These are phyloP conservation scores for Echiichthys vipera DNA, from an alignment of 2,797 vertebrate genomes.

Conservation along the genomic window DNA sequence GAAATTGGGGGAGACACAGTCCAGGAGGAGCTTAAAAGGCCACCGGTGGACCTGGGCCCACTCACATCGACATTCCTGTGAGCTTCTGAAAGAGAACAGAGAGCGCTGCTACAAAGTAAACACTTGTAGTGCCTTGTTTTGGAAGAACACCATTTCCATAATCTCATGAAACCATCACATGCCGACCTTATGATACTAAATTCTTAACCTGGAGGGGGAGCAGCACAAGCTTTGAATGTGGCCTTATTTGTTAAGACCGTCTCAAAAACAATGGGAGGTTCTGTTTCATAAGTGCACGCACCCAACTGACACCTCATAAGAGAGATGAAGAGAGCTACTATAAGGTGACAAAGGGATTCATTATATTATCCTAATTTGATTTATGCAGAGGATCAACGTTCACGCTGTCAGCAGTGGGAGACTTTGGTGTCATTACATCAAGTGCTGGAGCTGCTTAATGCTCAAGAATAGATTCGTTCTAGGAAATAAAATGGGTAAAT, in stretches of 20 bases:
- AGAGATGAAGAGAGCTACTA: conserved; percentile 57
- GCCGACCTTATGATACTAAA: conserved; percentile 85
- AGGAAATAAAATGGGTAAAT: conserved; percentile 33
- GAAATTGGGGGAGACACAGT: conserved; percentile 29
- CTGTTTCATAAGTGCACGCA: conserved; percentile 73
- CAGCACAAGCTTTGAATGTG: conserved; percentile 77
- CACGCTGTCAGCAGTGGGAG: conserved; percentile 12
- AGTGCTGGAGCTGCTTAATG: conserved; percentile 1
- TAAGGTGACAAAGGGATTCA: conserved; percentile 60
- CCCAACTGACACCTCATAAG: conserved; percentile 71
- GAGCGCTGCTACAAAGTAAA: conserved; percentile 63
- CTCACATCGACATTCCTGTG: conserved; percentile 67
- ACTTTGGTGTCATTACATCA: conserved; percentile 18
- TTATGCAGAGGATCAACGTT: conserved; percentile 30
- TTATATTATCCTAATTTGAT: conserved; percentile 51
- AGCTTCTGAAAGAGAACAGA: conserved; percentile 74
- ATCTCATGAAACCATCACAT: conserved; percentile 84
- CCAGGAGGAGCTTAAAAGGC: conserved; percentile 50
- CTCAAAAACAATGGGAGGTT: conserved; percentile 79
- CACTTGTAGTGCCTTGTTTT: conserved; percentile 70
- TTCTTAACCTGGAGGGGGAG: conserved; percentile 84
- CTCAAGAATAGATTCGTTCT: conserved; percentile 12
- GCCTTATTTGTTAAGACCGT: conserved; percentile 79
- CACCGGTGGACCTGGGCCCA: conserved; percentile 49
- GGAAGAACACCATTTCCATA: conserved; percentile 73